A percentile compares a stretch with the other conserved stretches of the same genome.
Evolutionary conservation across 2,888 invertebrate species (phyloP).

Genomic region (Sminthurinus aureus): DNA sequence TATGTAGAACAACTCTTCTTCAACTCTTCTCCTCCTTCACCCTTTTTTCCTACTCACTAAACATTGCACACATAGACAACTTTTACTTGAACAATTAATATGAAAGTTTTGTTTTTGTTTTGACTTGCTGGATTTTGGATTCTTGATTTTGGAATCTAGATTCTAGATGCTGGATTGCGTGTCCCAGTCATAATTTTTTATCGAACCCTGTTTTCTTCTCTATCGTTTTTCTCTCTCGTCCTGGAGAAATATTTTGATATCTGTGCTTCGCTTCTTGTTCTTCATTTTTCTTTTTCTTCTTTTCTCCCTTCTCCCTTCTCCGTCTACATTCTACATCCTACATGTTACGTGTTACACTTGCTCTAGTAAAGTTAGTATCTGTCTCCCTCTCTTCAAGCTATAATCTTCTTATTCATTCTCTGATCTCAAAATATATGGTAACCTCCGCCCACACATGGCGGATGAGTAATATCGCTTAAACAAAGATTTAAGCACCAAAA

Average conservation of each 20-base stretch:
- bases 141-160: slow-evolving; percentile 20
- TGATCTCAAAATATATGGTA: slow-evolving; percentile 42
- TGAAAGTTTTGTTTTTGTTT: slow-evolving; percentile 23
- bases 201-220: slow-evolving; percentile 20
- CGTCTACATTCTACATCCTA: not conserved
- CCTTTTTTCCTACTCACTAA: not conserved
- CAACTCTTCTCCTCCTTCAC: not conserved
- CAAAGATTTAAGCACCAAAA: slow-evolving; percentile 39
- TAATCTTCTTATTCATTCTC: slow-evolving; percentile 38
- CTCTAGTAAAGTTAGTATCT: not conserved
- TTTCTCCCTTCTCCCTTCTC: slow-evolving; percentile 10
- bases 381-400: slow-evolving; percentile 27
- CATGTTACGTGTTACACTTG: not conserved
- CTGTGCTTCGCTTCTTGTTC: not conserved
- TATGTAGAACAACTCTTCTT: not conserved
- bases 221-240: not conserved
- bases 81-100: slow-evolving; percentile 31
- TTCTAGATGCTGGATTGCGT: slow-evolving; percentile 31
- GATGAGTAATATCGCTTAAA: slow-evolving; percentile 49
- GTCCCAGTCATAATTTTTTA: slow-evolving; percentile 32
- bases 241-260: slow-evolving; percentile 32
- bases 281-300: not conserved
- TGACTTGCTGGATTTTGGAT: not conserved
- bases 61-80: not conserved
- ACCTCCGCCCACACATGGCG: slow-evolving; percentile 47